Percentiles rank a stretch among this genome's conserved stretches.
Conservation (phyloP, 2,797 vertebrate species). For the Megaceryle alcyon region DNA sequence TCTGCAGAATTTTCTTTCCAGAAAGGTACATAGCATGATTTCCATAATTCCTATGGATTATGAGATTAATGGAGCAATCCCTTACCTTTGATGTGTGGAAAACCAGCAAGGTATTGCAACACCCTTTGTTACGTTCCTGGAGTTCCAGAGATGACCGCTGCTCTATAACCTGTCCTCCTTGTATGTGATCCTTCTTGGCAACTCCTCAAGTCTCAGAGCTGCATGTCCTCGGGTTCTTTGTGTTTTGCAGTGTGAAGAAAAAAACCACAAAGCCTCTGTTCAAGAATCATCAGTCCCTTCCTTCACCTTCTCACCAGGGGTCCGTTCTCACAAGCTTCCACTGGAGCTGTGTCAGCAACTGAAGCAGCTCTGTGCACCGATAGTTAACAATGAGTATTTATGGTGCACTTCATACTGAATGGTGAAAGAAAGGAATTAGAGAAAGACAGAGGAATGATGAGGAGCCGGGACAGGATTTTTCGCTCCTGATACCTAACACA, state of each 20-base stretch:
- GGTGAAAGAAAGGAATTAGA: neutral
- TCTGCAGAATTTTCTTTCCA: neutral
- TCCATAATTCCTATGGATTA: neutral
- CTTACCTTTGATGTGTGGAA: neutral
- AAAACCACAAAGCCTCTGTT: neutral
- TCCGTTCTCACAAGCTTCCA: neutral
- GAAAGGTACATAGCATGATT: neutral
- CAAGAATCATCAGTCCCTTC: neutral
- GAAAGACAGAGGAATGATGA: neutral
- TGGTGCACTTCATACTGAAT: neutral
- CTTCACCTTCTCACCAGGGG: neutral
- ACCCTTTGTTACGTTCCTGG: neutral
- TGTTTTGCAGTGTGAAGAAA: neutral
- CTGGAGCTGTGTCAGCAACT: rapidly evolving
- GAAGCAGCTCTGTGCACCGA: rapidly evolving
- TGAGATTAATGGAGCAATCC: neutral
- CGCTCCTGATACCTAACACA: neutral
- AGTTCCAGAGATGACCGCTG: neutral
- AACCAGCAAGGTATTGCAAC: neutral
- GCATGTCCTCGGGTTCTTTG: neutral
- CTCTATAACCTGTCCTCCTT: neutral
- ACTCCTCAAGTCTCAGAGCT: neutral
- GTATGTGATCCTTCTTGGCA: neutral
- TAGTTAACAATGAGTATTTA: neutral
- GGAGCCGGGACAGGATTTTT: neutral